Conservation (phyloP, 1,140 invertebrate genomes). For the Drosophila littoralis region DNA sequence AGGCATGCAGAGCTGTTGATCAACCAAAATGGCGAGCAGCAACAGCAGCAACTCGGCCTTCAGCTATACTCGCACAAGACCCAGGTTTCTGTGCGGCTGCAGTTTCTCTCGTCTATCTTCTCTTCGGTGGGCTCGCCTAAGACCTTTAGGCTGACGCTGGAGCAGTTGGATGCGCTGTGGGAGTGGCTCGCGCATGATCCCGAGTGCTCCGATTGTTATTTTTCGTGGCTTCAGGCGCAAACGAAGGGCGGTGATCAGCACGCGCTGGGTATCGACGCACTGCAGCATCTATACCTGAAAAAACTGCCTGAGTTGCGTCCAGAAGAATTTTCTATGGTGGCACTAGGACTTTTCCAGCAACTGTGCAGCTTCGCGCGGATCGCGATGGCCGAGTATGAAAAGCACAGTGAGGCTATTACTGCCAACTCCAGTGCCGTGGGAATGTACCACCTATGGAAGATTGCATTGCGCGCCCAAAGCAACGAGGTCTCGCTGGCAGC, state of each 20-base stretch:
- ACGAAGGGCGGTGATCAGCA: conserved; percentile 96
- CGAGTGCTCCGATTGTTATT: conserved; percentile 94
- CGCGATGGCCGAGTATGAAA: conserved; percentile 86
- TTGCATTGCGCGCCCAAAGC: conserved; percentile 93
- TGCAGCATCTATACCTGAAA: conserved; percentile 94
- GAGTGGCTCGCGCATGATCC: conserved; percentile 93
- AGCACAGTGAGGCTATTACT: conserved; percentile 84
- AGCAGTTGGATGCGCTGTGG: conserved; percentile 96
- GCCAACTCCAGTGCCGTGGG: conserved; percentile 88
- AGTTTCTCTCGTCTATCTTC: conserved; percentile 96
- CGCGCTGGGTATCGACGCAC: conserved; percentile 92
- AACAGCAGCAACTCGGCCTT: conserved; percentile 53
- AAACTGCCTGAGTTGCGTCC: conserved; percentile 95
- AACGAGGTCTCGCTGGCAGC: conserved; percentile 97
- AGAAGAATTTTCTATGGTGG: conserved; percentile 95
- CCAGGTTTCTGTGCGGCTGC: conserved; percentile 94
- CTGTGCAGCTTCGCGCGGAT: conserved; percentile 93
- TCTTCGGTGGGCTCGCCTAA: conserved; percentile 95
- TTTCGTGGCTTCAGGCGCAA: conserved; percentile 95
- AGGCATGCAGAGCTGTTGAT: conserved; percentile 61
- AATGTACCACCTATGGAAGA: conserved; percentile 97
- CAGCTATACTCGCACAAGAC: conserved; percentile 93
- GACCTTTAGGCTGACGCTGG: conserved; percentile 92
- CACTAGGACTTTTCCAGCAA: conserved; percentile 95
- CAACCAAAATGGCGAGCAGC: conserved; percentile 69